These are phyloP conservation scores for Apis cerana DNA, from an alignment of 1,140 invertebrate species.

Conservation along the genomic window DNA sequence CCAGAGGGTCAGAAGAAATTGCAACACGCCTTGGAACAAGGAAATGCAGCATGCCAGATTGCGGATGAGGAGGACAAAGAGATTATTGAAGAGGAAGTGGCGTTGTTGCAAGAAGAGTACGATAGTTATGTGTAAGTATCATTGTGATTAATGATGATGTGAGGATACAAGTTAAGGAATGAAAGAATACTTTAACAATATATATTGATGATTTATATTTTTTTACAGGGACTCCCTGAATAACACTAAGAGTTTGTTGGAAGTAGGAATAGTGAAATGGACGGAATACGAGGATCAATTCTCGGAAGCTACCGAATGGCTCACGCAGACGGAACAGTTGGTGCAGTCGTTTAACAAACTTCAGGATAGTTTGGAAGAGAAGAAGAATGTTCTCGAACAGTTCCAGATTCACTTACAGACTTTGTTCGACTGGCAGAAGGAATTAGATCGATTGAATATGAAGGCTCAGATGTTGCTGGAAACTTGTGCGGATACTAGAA, in stretches of 20 bases:
- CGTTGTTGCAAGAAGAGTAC: slow-evolving; percentile 92
- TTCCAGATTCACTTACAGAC: slow-evolving; percentile 95
- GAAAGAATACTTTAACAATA: too few species aligned
- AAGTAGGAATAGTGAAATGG: slow-evolving; percentile 96
- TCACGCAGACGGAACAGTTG: slow-evolving; percentile 91
- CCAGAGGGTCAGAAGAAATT: slow-evolving; percentile 91
- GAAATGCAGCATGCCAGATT: slow-evolving; percentile 90
- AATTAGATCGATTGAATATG: slow-evolving; percentile 95
- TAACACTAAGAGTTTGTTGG: slow-evolving; percentile 91
- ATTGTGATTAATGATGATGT: not conserved
- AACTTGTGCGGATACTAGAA: slow-evolving; percentile 95
- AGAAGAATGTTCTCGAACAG: slow-evolving; percentile 93
- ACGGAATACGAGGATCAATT: slow-evolving; percentile 97
- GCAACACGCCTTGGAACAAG: slow-evolving; percentile 90
- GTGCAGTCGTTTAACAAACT: slow-evolving; percentile 95
- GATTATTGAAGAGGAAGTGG: slow-evolving; percentile 95
- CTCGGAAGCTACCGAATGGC: slow-evolving; percentile 93
- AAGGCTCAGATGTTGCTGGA: slow-evolving; percentile 94
- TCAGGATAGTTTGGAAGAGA: slow-evolving; percentile 93
- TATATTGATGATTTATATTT: slow-evolving; percentile 15
- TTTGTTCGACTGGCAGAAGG: slow-evolving; percentile 96
- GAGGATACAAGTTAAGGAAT: too few species aligned
- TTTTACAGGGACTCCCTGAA: slow-evolving; percentile 85
- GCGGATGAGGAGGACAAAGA: slow-evolving; percentile 93
- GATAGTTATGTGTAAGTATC: slow-evolving; percentile 89